Evolutionary conservation across 2,797 vertebrate species (phyloP), one percentile per base, ranked within the genome.

Genomic region (Nyctibius grandis): DNA sequence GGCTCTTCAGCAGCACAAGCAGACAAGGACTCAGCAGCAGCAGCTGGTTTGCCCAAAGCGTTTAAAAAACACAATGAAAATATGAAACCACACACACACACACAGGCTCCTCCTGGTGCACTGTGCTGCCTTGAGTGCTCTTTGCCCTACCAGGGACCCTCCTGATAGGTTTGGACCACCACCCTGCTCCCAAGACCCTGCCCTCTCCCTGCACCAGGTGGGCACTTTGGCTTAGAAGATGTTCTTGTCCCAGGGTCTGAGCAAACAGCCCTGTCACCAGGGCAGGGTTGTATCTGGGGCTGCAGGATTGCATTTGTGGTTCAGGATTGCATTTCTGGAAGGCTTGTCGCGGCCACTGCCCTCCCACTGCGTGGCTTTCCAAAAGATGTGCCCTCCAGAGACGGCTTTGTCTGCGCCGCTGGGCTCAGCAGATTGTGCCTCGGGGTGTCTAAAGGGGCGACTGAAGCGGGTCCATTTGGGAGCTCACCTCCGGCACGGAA

Each of bases 361-460:
- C 36, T 65, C 26, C 63, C 2, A 0, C 40, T 21, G 40, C 1
- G 0, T n/a, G 70, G 25, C 29, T 56, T 87, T 56, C 28, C n/a
- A 75, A 73, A 75, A 44, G 54, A 22, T 22, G 18, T 26, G 34
- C 3, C 15, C 29, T 38, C 23, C 23, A 22, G 29, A 47, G 36
- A 34, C 1, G 1, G 29, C 34, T 80, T n/a, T 0, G 0, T 40
- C 50, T n/a, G 14, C 25, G 11, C 5, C 0, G 3, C 5, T 21
- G 28, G 42, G 34, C 44, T 69, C 57, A 13, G 60, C 29, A 51
- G 33, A 6, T 5, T 31, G 9, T 40, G 54, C 17, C 25, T 60
- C 53, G 48, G 36, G 36, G 45, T 33, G 25, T 63, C 60, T 44
- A 22, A 48, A 60, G 33, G 15, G 11, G 15, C 0, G 3, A n/a